Evolutionary conservation across 2,113 vertebrate species (phyloP).

Genomic region (Bujurquina vittata): DNA sequence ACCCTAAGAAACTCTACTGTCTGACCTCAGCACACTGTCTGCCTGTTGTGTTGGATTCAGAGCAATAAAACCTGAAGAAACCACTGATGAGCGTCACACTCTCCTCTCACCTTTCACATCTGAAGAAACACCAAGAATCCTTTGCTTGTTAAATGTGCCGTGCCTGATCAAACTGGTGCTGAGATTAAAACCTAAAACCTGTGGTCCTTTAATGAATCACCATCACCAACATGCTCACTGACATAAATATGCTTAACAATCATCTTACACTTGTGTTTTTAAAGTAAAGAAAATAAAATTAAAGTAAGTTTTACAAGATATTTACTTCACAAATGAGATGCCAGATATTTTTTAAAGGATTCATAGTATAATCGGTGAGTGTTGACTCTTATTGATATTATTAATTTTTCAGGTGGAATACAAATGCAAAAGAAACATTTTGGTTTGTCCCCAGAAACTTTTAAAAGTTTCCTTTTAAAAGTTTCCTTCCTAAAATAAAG

Average conservation of each 20-base stretch:
- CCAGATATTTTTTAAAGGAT: neutral
- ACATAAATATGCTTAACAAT: neutral
- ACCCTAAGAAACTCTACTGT: slow-evolving; percentile 8
- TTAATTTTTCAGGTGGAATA: neutral
- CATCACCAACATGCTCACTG: neutral
- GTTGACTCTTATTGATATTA: neutral
- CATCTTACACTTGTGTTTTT: neutral
- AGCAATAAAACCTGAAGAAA: neutral
- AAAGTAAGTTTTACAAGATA: neutral
- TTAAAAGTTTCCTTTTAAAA: too few species aligned
- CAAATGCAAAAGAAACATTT: neutral
- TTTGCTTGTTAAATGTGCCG: rapidly evolving
- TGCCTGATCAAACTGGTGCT: neutral
- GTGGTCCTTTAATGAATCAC: neutral
- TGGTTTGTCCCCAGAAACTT: neutral
- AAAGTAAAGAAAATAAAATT: neutral
- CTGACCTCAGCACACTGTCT: slow-evolving; percentile 12
- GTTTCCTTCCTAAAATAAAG: neutral
- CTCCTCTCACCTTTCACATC: neutral
- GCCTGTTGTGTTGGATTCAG: slow-evolving; percentile 41
- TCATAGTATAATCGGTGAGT: neutral
- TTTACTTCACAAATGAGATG: neutral
- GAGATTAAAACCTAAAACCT: neutral
- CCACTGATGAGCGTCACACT: rapidly evolving
- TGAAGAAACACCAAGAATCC: neutral